A percentile compares a stretch with the other conserved stretches of the same genome.
Evolutionary conservation across 35 echinoderm and acorn worm genomes (phyloP).

Genomic region (Anneissia japonica): DNA sequence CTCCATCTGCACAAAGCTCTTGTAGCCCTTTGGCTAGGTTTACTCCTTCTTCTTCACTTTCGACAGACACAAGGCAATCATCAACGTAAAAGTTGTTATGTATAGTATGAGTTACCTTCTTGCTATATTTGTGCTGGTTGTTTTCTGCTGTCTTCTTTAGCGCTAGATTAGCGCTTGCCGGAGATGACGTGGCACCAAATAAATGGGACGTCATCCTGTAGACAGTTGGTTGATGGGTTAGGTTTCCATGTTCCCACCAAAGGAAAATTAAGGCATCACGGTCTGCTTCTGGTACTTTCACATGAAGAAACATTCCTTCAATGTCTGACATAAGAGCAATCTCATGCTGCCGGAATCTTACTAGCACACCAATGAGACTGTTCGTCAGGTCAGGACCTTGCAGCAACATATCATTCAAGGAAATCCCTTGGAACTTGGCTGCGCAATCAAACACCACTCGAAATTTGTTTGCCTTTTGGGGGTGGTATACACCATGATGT

Average conservation of each 20-base stretch:
- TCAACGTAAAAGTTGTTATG: conserved; percentile 62
- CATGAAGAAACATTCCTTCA: no score
- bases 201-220: neutral
- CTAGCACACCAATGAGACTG: conserved; percentile 11
- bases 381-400: neutral
- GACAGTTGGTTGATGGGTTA: neutral
- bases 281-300: no score
- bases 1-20: conserved; percentile 19
- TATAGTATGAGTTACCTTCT: conserved; percentile 13
- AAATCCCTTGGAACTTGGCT: neutral
- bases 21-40: conserved; percentile 38
- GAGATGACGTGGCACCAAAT: neutral
- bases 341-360: no score
- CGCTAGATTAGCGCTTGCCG: neutral
- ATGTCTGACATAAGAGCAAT: no score
- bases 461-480: conserved; percentile 28
- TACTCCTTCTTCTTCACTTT: conserved; percentile 30
- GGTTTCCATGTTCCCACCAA: no score
- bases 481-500: conserved; percentile 37
- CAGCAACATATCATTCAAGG: conserved; percentile 16
- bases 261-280: no score
- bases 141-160: neutral
- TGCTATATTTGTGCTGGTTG: neutral
- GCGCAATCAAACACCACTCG: conserved; percentile 58
- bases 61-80: conserved; percentile 59